phyloP scores from a whole-genome alignment of 2,797 vertebrate genomes.

The Silurus lanzhouensis region DNA sequence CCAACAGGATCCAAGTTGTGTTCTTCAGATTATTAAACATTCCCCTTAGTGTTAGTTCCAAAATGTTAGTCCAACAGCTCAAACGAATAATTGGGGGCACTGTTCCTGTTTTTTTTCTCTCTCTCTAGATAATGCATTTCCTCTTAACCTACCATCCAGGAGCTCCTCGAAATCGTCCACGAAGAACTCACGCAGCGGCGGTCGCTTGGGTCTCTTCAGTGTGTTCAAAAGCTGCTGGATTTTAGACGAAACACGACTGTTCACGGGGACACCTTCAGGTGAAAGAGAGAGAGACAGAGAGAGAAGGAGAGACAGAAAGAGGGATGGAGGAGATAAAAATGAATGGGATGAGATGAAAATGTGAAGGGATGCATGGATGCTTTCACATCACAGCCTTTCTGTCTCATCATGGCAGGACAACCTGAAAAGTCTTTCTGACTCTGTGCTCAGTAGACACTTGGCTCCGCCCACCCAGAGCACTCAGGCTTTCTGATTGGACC shows the following conservation, averaged over 20 bases:
- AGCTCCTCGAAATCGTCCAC: slow-evolving; percentile 95
- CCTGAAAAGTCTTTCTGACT: slow-evolving; percentile 54
- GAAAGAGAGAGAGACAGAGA: slow-evolving; percentile 33
- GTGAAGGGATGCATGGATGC: slow-evolving; percentile 33
- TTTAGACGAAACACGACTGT: slow-evolving; percentile 95
- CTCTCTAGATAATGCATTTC: background rate
- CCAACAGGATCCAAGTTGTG: background rate
- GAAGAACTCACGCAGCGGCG: slow-evolving; percentile 92
- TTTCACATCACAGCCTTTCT: slow-evolving; percentile 59
- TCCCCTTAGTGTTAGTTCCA: no score
- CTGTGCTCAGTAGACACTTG: slow-evolving; percentile 47
- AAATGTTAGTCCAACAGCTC: background rate
- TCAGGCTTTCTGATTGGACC: slow-evolving; percentile 44
- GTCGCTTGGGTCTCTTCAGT: slow-evolving; percentile 93
- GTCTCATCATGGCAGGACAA: slow-evolving; percentile 51
- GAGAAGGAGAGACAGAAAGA: slow-evolving; percentile 50
- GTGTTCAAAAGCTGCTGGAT: slow-evolving; percentile 98
- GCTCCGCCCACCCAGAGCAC: slow-evolving; percentile 31
- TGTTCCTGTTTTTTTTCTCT: background rate
- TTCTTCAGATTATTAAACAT: background rate
- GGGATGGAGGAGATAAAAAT: slow-evolving; percentile 26
- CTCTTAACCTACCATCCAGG: slow-evolving; percentile 82
- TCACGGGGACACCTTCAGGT: slow-evolving; percentile 89
- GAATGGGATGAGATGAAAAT: slow-evolving; percentile 22
- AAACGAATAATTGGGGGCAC: background rate